Evolutionary conservation across 2,797 vertebrate species (phyloP), one percentile per base, ranked within the genome.

Genomic region (Cynodonichthys magdalenae): DNA sequence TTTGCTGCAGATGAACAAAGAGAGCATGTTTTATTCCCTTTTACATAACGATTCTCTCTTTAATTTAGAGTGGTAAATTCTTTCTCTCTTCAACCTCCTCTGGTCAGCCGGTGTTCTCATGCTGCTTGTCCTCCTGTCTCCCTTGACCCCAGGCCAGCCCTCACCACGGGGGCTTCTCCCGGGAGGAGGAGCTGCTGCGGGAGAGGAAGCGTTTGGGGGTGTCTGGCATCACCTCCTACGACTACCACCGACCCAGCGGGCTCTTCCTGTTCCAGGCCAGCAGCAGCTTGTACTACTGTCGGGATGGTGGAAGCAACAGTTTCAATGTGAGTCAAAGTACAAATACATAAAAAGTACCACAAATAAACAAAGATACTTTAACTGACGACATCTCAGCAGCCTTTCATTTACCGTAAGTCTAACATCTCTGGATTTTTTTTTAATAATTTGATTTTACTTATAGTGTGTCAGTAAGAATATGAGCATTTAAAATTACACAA

Each of bases 201-300:
- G 97, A 99, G 50, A 94, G 97, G 80, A 98, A 98, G 75, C 92
- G 97, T 4, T 89, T 99, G n/a, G 97, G 96, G 0, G 96, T 96
- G 28, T 98, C 96, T 0, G 97, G 97, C 29, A 98, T 99, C 87
- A 99, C 96, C 0, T 97, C 97, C 0, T 98, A 98, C 0, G 96
- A 98, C 87, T 96, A 96, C 87, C 96, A 99, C 83, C 87, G 55
- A 24, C 91, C 18, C 92, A 94, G 80, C 90, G 97, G 97, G 77
- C 95, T 98, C 24, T 96, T 98, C 93, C 94, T 99, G 59, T 99
- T 98, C 90, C 97, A 98, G 92, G 97, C 97, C 84, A 98, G 95
- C 92, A 97, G 95, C 90, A 98, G 95, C 82, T 95, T 99, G 77
- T 98, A 96, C 82, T 96, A 96, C 71, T 98, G 96, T 77, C 90